Evolutionary conservation across 2,888 invertebrate species (phyloP).

Genomic region (Scaptomyza parva): DNA sequence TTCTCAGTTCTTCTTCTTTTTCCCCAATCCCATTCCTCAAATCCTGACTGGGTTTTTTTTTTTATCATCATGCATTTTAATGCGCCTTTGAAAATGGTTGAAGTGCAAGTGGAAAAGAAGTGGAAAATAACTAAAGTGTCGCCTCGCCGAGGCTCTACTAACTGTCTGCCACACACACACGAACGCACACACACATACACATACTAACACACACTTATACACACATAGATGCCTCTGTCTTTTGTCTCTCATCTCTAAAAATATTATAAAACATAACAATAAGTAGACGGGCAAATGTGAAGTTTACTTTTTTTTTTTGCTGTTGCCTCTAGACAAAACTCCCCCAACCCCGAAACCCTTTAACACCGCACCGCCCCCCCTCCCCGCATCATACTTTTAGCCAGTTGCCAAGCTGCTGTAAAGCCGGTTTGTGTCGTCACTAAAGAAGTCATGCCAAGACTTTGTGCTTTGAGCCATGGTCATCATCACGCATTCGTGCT

Average conservation of each 20-base stretch:
- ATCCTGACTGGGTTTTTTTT: slow-evolving; percentile 43
- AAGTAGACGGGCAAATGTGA: slow-evolving; percentile 76
- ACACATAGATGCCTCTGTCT: slow-evolving; percentile 42
- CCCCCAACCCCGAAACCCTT: background rate
- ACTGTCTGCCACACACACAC: slow-evolving; percentile 22
- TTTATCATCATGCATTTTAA: slow-evolving; percentile 74
- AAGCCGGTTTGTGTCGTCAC: slow-evolving; percentile 80
- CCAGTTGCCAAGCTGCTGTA: slow-evolving; percentile 39
- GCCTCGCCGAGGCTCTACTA: slow-evolving; percentile 62
- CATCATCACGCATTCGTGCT: slow-evolving; percentile 49
- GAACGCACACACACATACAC: background rate
- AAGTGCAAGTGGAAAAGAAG: slow-evolving; percentile 73
- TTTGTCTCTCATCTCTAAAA: slow-evolving; percentile 69
- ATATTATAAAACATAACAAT: slow-evolving; percentile 80
- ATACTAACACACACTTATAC: slow-evolving; percentile 10
- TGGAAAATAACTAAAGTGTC: slow-evolving; percentile 79
- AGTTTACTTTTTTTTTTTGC: slow-evolving; percentile 47
- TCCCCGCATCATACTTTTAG: background rate
- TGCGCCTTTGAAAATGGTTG: slow-evolving; percentile 78
- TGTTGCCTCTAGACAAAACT: slow-evolving; percentile 17
- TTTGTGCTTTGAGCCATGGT: slow-evolving; percentile 50
- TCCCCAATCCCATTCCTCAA: slow-evolving; percentile 25
- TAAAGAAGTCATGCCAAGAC: slow-evolving; percentile 58
- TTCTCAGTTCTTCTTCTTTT: no score
- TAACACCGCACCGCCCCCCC: background rate